Evolutionary conservation across 2,888 invertebrate genomes (phyloP).

Genomic region (Xylota sylvarum): DNA sequence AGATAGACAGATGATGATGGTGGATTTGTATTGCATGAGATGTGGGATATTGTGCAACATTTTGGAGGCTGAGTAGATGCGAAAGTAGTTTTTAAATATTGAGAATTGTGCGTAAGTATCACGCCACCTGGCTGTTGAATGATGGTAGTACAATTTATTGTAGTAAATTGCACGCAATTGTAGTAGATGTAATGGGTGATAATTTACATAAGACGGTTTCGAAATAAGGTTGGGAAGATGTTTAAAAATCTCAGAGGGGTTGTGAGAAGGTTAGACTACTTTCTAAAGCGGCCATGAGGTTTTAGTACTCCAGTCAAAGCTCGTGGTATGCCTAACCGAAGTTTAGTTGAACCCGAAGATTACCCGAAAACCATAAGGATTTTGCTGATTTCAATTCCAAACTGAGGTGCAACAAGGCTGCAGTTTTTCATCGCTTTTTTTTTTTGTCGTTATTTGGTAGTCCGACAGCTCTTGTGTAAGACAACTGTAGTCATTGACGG

Average conservation of each 20-base stretch:
- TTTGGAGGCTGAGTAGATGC: neutral
- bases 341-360: too few relatives aligned
- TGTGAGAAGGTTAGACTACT: too few relatives aligned
- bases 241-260: neutral
- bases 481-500: too few relatives aligned
- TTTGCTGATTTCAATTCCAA: too few relatives aligned
- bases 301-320: too few relatives aligned
- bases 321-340: too few relatives aligned
- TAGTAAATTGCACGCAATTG: conserved; percentile 4
- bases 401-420: too few relatives aligned
- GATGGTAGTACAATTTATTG: neutral
- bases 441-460: too few relatives aligned
- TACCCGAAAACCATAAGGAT: too few relatives aligned
- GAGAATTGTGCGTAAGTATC: neutral
- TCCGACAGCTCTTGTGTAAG: too few relatives aligned
- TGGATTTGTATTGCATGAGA: conserved; percentile 3
- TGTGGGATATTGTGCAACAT: conserved; percentile 17
- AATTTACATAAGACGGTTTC: neutral
- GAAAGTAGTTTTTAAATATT: neutral
- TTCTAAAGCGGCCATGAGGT: too few relatives aligned
- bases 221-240: neutral
- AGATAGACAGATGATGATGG: conserved; percentile 43
- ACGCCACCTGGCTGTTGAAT: neutral
- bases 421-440: too few relatives aligned
- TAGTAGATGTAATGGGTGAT: neutral